Evolutionary conservation across 2,113 vertebrate species (phyloP).

Genomic region (Capricornis sumatraensis): DNA sequence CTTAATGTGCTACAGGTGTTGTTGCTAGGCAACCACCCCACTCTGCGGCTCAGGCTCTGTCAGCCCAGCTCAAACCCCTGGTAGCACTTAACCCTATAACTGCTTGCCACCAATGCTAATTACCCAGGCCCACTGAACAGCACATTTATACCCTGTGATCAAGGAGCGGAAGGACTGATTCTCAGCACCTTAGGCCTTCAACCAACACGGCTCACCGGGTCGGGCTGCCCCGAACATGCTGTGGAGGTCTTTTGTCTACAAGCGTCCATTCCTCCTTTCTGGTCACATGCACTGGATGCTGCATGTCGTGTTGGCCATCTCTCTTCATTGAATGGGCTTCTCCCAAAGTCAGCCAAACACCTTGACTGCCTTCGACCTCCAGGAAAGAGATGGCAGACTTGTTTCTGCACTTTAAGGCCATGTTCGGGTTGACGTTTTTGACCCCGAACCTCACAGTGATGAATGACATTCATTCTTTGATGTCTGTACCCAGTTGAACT

Average conservation of each 20-base stretch:
- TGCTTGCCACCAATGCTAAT: conserved; percentile 68
- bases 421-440: background rate
- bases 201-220: background rate
- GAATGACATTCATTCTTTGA: background rate
- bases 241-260: background rate
- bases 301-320: background rate
- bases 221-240: background rate
- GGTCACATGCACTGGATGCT: background rate
- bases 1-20: conserved; percentile 72
- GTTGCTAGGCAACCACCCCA: conserved; percentile 76
- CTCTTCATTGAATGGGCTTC: background rate
- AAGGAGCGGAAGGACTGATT: background rate
- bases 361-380: background rate
- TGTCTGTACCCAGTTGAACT: background rate
- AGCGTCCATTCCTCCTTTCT: background rate
- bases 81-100: conserved; percentile 67
- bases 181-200: background rate
- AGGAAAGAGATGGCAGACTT: background rate
- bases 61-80: conserved; percentile 65
- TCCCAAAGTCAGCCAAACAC: background rate
- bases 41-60: conserved; percentile 53
- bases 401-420: background rate
- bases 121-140: conserved; percentile 36
- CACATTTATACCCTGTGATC: background rate
- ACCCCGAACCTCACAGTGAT: background rate